Evolutionary conservation across 35 echinoderm and acorn worm species (phyloP).

Genomic region (Anneissia japonica): DNA sequence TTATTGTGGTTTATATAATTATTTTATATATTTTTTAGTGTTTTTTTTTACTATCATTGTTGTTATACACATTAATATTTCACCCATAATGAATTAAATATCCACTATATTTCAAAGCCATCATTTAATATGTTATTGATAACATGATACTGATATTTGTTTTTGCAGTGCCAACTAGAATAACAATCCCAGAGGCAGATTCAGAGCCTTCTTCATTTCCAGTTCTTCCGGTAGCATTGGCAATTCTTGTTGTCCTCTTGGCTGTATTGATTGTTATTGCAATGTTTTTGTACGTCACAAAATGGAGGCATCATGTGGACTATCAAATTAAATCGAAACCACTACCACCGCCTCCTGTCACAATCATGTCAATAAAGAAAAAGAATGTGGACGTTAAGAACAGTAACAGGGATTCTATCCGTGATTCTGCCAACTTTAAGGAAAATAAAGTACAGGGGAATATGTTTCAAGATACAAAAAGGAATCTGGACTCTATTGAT

Average conservation of each 20-base stretch:
- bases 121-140: no score
- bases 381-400: conserved; percentile 74
- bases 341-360: conserved; percentile 16
- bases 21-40: no score
- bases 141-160: no score
- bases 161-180: background rate
- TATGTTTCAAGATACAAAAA: conserved; percentile 29
- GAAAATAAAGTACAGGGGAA: conserved; percentile 49
- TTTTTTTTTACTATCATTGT: no score
- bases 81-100: no score
- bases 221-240: conserved; percentile 37
- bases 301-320: conserved; percentile 69
- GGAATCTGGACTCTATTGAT: conserved; percentile 45
- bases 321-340: conserved; percentile 74
- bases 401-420: conserved; percentile 73
- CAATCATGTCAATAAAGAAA: conserved; percentile 56
- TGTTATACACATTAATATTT: no score
- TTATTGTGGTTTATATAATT: no score
- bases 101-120: no score
- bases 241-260: conserved; percentile 62
- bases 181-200: background rate
- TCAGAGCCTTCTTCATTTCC: background rate
- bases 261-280: conserved; percentile 60
- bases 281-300: conserved; percentile 62
- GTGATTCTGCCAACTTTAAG: conserved; percentile 81